These are phyloP conservation scores for Neopipo cinnamomea DNA, from an alignment of 2,113 vertebrate genomes.

Conservation along the genomic window DNA sequence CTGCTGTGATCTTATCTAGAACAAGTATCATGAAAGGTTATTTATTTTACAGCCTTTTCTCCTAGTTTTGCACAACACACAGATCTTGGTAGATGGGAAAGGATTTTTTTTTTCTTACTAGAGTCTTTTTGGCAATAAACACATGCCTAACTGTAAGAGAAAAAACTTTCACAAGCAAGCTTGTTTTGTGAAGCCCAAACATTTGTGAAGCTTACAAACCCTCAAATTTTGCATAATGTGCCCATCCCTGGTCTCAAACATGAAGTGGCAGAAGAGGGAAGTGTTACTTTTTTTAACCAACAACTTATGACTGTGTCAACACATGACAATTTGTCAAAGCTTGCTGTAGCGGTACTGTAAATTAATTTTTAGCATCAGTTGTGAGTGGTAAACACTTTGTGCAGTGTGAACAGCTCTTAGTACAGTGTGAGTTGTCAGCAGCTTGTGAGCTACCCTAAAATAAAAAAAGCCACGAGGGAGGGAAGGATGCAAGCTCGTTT, in stretches of 20 bases:
- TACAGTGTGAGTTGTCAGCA: slow-evolving; percentile 73
- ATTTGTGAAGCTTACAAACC: slow-evolving; percentile 65
- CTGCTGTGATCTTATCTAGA: slow-evolving; percentile 23
- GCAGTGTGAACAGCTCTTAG: slow-evolving; percentile 76
- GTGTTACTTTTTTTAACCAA: slow-evolving; percentile 78
- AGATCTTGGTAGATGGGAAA: not conserved
- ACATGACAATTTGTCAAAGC: slow-evolving; percentile 81
- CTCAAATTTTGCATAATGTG: slow-evolving; percentile 63
- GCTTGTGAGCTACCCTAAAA: slow-evolving; percentile 54
- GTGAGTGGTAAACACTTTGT: slow-evolving; percentile 79
- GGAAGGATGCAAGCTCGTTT: not conserved
- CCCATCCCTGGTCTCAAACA: slow-evolving; percentile 59
- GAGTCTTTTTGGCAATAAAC: slow-evolving; percentile 54
- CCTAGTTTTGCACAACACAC: slow-evolving; percentile 4
- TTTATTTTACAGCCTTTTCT: slow-evolving; percentile 52
- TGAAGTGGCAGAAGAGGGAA: slow-evolving; percentile 74
- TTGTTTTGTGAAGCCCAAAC: slow-evolving; percentile 68
- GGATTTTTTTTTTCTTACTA: not conserved
- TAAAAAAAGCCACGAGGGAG: not conserved
- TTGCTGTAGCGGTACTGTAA: slow-evolving; percentile 75
- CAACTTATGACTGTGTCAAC: slow-evolving; percentile 78
- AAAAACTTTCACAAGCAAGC: slow-evolving; percentile 49
- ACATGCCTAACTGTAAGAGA: slow-evolving; percentile 42
- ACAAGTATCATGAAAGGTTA: not conserved
- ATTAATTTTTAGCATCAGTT: slow-evolving; percentile 77